phyloP scores from a whole-genome alignment of 2,888 invertebrate species.

The Leptopilina myrica region DNA sequence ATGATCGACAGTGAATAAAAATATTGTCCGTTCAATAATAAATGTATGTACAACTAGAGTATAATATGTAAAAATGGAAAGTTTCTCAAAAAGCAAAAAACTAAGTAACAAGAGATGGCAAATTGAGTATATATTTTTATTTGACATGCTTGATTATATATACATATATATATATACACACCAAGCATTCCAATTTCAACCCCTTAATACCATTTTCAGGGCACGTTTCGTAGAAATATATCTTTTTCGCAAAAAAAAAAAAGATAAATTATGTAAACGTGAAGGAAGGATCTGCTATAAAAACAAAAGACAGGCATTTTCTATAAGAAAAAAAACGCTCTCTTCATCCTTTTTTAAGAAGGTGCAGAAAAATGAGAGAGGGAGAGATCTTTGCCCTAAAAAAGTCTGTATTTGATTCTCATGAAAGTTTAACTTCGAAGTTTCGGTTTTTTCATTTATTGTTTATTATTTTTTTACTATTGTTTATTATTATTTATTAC shows the following conservation, averaged over 20 bases:
- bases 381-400: too few species aligned
- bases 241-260: neutral
- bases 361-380: neutral
- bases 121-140: neutral
- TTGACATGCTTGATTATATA: neutral
- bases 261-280: neutral
- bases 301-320: neutral
- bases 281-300: neutral
- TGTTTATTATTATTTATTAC: too few species aligned
- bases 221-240: constrained; percentile 1
- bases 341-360: neutral
- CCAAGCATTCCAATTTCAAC: neutral
- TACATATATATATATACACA: neutral
- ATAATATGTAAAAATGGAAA: neutral
- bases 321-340: neutral
- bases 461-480: too few species aligned
- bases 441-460: too few species aligned
- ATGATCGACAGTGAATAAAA: too few species aligned
- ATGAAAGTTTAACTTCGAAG: too few species aligned
- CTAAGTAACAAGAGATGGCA: neutral
- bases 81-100: neutral
- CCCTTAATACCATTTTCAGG: constrained; percentile 7
- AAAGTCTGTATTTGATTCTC: too few species aligned
- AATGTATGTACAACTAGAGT: neutral
- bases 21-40: too few species aligned